Percentiles rank a stretch among this genome's conserved stretches.
Evolutionary conservation across 2,113 vertebrate genomes (phyloP).

Genomic region (zebrafish (Danio rerio)): DNA sequence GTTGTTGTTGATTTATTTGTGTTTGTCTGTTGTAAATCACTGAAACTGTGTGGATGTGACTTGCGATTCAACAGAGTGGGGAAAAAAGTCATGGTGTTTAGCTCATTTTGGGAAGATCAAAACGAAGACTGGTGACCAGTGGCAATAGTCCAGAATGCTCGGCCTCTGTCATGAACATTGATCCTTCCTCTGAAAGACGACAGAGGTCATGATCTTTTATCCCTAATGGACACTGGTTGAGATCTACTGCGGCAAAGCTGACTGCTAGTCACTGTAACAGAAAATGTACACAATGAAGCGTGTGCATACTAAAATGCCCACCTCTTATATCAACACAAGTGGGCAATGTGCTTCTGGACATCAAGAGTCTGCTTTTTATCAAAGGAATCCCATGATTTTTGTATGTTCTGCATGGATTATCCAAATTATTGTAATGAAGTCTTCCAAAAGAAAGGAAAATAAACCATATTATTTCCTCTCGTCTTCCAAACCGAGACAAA

Average conservation of each 20-base stretch:
- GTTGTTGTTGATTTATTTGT: conserved; percentile 26
- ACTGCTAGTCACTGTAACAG: conserved; percentile 53
- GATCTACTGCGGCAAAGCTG: conserved; percentile 59
- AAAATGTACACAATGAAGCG: conserved; percentile 23
- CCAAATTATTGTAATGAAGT: conserved; percentile 68
- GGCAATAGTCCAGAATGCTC: conserved; percentile 4
- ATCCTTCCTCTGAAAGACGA: conserved; percentile 24
- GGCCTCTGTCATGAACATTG: background rate
- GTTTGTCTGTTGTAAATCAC: conserved; percentile 24
- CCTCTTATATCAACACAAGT: conserved; percentile 51
- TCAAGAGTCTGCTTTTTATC: conserved; percentile 46
- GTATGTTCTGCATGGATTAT: conserved; percentile 70
- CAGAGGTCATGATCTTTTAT: conserved; percentile 49
- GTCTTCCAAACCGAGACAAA: conserved; percentile 73
- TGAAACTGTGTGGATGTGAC: conserved; percentile 24
- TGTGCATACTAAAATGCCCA: conserved; percentile 49
- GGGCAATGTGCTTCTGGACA: conserved; percentile 49
- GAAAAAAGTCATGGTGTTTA: conserved; percentile 25
- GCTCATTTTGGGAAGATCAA: conserved; percentile 12
- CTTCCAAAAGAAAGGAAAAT: conserved; percentile 72
- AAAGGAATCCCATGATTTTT: conserved; percentile 47
- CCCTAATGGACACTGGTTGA: conserved; percentile 51
- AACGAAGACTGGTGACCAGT: conserved; percentile 18
- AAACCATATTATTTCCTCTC: conserved; percentile 53
- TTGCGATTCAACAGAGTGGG: conserved; percentile 13